Evolutionary conservation across 2,797 vertebrate species (phyloP).

Genomic region (Phrynocephalus guinanensis): DNA sequence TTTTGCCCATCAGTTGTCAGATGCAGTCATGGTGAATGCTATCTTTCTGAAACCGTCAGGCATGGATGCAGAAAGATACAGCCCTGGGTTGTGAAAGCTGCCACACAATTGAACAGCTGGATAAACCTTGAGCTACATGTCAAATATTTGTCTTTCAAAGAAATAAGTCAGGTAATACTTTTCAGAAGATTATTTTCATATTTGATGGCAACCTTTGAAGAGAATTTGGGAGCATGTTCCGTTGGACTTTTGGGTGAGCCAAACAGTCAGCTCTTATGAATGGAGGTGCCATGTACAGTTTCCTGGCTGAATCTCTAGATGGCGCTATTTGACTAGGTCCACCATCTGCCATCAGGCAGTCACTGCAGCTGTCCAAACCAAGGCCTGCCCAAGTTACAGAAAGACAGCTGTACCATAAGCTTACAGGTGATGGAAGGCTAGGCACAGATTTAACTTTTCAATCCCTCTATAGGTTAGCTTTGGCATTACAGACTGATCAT

Average conservation of each 20-base stretch:
- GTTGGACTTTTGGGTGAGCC: background rate
- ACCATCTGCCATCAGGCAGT: background rate
- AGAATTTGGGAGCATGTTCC: background rate
- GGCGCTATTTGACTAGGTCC: conserved; percentile 24
- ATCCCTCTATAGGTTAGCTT: background rate
- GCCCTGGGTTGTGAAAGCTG: background rate
- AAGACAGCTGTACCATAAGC: too few relatives aligned
- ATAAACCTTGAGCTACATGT: background rate
- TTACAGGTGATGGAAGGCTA: background rate
- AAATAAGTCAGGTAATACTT: background rate
- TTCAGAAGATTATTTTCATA: background rate
- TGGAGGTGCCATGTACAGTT: conserved; percentile 1
- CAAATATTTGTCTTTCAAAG: background rate
- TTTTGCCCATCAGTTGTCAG: background rate
- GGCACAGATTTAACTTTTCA: background rate
- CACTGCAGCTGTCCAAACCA: background rate
- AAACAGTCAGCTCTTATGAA: background rate
- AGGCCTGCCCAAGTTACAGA: background rate
- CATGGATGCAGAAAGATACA: background rate
- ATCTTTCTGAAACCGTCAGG: background rate
- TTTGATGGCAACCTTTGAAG: background rate
- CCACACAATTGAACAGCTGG: background rate
- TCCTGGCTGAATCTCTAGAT: conserved; percentile 4
- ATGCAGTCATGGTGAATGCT: background rate
- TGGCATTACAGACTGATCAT: background rate